Conservation (phyloP, 2,797 vertebrate genomes). For the Bovichtus variegatus region DNA sequence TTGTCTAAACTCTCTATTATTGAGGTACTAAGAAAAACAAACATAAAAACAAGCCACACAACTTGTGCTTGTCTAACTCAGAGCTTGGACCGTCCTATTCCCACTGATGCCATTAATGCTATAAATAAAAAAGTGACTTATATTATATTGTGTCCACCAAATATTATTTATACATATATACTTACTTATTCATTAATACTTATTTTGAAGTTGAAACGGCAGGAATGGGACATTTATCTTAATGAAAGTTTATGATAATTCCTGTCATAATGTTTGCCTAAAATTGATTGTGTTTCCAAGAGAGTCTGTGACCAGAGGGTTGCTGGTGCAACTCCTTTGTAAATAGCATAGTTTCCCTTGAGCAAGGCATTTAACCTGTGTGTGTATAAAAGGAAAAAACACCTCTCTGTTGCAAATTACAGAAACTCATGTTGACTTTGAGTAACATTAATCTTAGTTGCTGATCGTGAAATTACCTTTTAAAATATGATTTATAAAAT, state of each 20-base stretch:
- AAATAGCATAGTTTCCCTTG: background rate
- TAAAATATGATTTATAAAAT: too few species aligned
- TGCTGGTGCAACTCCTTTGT: background rate
- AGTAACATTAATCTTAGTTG: background rate
- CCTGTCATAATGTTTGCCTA: background rate
- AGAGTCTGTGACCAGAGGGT: background rate
- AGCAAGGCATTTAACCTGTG: background rate
- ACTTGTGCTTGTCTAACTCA: background rate
- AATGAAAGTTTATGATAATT: background rate
- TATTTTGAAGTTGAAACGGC: background rate
- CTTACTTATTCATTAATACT: background rate
- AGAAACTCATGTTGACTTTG: background rate
- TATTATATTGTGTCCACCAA: background rate
- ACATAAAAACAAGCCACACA: background rate
- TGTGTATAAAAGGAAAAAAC: background rate
- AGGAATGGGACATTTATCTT: background rate
- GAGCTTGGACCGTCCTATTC: background rate
- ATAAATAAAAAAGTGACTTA: background rate
- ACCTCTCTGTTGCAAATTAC: background rate
- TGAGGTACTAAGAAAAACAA: background rate
- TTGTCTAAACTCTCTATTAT: background rate
- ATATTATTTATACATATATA: too few species aligned
- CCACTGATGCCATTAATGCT: background rate
- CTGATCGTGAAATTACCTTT: background rate
- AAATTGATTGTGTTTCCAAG: background rate